phyloP scores from a whole-genome alignment of 2,797 vertebrate genomes.

The Crenichthys baileyi region DNA sequence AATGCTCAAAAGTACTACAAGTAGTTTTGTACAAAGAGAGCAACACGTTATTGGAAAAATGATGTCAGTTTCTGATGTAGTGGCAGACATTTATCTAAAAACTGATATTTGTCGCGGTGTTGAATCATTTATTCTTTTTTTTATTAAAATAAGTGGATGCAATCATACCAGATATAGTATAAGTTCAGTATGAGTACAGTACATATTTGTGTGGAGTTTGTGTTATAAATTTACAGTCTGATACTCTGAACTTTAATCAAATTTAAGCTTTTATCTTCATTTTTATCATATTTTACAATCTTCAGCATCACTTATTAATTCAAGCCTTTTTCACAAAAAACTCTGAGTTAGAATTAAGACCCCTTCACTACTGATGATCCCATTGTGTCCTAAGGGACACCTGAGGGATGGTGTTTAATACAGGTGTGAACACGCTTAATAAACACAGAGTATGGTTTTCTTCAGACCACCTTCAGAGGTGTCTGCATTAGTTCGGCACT shows the following conservation, averaged over 20 bases:
- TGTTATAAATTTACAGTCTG: background rate
- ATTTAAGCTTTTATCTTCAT: no score
- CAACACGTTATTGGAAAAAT: background rate
- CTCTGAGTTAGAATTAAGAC: no score
- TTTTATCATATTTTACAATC: background rate
- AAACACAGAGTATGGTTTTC: no score
- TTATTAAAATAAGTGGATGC: background rate
- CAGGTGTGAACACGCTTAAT: no score
- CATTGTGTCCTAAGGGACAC: no score
- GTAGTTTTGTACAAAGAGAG: background rate
- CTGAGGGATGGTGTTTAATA: no score
- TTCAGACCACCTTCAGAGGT: no score
- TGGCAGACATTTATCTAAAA: no score
- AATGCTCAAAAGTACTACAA: background rate
- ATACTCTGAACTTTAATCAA: background rate
- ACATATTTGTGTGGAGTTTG: background rate
- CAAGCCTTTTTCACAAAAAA: background rate
- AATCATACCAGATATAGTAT: background rate
- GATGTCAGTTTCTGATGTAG: no score
- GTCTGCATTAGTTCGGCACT: no score
- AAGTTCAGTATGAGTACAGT: background rate
- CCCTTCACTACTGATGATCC: no score
- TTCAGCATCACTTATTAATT: background rate
- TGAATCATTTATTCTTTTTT: background rate
- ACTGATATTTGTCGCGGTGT: no score